Percentiles rank a stretch among this genome's conserved stretches.
Conservation (phyloP, 2,888 invertebrate species). For the Oxystoma pomonae region DNA sequence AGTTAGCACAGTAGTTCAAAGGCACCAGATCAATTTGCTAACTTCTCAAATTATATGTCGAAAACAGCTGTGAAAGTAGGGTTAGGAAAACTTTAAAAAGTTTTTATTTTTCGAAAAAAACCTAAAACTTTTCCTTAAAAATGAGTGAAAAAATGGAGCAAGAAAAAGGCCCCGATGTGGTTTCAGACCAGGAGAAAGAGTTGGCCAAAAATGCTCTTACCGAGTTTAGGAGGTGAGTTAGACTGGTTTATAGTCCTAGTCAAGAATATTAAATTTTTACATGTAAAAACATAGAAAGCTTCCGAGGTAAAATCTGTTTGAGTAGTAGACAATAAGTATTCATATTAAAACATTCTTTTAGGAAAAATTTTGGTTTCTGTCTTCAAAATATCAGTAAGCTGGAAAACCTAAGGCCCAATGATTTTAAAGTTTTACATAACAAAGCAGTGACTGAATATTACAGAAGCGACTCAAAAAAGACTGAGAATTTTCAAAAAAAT, state of each 20-base stretch:
- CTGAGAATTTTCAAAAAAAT: constrained; percentile 66
- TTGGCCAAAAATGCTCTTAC: constrained; percentile 41
- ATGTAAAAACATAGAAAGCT: no score
- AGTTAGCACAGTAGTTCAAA: no score
- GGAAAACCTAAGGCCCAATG: constrained; percentile 56
- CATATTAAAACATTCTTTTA: constrained; percentile 29
- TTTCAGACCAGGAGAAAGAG: constrained; percentile 44
- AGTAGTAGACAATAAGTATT: constrained; percentile 6
- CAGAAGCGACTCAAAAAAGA: constrained; percentile 66
- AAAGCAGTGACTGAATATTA: constrained; percentile 81
- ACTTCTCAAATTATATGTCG: no score
- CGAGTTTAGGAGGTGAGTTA: constrained; percentile 44
- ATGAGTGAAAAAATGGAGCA: constrained; percentile 19
- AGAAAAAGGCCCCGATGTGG: constrained; percentile 39
- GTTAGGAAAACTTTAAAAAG: no score
- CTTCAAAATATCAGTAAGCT: constrained; percentile 62
- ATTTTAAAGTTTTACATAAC: constrained; percentile 77
- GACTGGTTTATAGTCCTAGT: no score
- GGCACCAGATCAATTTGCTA: no score
- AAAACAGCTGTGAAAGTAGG: no score
- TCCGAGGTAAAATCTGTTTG: no score
- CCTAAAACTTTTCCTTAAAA: neutral
- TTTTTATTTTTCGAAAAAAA: no score
- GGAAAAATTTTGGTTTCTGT: constrained; percentile 59
- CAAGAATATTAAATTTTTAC: no score